Conservation (phyloP, 2,888 invertebrate species). For the Troides oblongomaculatus region DNA sequence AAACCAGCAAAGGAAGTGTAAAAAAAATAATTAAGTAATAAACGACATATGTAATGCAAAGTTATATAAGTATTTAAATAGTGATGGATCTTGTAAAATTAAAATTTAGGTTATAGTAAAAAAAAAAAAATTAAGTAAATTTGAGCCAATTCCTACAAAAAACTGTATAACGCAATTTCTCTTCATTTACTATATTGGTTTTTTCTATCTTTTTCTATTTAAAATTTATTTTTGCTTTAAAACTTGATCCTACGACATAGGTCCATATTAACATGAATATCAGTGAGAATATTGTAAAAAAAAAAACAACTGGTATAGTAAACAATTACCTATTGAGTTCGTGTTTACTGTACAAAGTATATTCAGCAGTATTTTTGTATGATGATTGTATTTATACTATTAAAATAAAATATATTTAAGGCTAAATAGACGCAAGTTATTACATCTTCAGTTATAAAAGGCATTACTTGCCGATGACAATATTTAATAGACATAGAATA, state of each 20-base stretch:
- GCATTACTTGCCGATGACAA: constrained; percentile 66
- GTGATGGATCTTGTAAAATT: too few species aligned
- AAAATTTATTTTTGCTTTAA: too few species aligned
- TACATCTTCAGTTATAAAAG: constrained; percentile 33
- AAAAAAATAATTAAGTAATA: too few species aligned
- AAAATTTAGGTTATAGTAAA: too few species aligned
- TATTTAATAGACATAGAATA: constrained; percentile 39
- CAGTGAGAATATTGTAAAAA: constrained; percentile 14
- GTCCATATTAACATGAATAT: neutral
- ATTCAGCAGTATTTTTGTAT: constrained; percentile 62
- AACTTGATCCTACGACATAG: neutral
- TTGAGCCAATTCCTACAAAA: too few species aligned
- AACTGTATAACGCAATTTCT: too few species aligned
- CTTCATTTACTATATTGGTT: too few species aligned
- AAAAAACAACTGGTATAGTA: constrained; percentile 11
- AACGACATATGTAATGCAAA: too few species aligned
- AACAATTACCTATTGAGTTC: constrained; percentile 9
- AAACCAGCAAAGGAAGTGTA: too few species aligned
- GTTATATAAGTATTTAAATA: too few species aligned
- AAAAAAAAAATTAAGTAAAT: too few species aligned
- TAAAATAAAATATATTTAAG: constrained; percentile 20
- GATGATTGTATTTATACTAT: constrained; percentile 49
- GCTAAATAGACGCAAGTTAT: constrained; percentile 15
- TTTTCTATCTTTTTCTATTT: neutral
- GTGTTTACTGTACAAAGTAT: constrained; percentile 12